Evolutionary conservation across 1,140 invertebrate genomes (phyloP).

Genomic region (Phortica variegata): DNA sequence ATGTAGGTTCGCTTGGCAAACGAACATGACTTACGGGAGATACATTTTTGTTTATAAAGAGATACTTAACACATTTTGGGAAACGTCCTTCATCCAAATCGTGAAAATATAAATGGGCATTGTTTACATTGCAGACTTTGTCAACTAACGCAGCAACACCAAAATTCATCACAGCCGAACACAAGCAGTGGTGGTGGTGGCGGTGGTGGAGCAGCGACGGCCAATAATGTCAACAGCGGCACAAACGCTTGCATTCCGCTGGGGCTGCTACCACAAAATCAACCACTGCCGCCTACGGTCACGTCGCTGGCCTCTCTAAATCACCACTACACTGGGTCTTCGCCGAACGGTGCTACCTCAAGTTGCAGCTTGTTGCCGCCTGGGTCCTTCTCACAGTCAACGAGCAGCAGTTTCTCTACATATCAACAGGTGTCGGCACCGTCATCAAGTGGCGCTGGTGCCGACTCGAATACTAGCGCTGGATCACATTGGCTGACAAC

Average conservation of each 20-base stretch:
- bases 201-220: too few relatives aligned
- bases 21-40: too few relatives aligned
- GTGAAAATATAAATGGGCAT: too few relatives aligned
- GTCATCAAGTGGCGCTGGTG: constrained; percentile 9
- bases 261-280: constrained; percentile 45
- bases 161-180: too few relatives aligned
- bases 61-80: too few relatives aligned
- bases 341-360: constrained; percentile 2
- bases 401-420: constrained; percentile 53
- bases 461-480: constrained; percentile 11
- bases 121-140: too few relatives aligned
- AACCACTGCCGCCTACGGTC: constrained; percentile 47
- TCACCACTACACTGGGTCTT: constrained; percentile 30
- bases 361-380: constrained; percentile 18
- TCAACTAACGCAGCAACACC: too few relatives aligned
- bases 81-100: too few relatives aligned
- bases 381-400: constrained; percentile 35
- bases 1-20: too few relatives aligned
- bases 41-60: too few relatives aligned
- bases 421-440: constrained; percentile 36
- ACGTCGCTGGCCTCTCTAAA: constrained; percentile 37
- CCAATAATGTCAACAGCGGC: too few relatives aligned
- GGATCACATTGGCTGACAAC: constrained; percentile 27
- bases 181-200: too few relatives aligned
- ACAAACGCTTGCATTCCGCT: constrained; percentile 31